Percentiles rank a stretch among this genome's conserved stretches.
phyloP scores from a whole-genome alignment of 2,888 invertebrate species.

The Argynnis bischoffii region DNA sequence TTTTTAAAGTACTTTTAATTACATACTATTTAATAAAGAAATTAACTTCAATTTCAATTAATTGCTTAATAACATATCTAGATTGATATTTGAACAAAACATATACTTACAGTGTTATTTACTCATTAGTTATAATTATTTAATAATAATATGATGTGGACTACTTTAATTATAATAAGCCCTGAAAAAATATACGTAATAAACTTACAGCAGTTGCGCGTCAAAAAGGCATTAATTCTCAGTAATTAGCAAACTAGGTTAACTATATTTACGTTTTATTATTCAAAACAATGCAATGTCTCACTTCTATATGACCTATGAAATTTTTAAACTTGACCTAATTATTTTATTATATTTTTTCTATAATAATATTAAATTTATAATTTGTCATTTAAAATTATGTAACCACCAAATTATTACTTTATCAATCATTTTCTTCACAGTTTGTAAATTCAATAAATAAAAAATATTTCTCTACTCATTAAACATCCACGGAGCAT shows the following conservation, averaged over 20 bases:
- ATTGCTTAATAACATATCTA: conserved; percentile 4
- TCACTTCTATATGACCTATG: neutral
- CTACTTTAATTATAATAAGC: neutral
- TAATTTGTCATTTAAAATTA: no score
- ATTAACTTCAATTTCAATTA: conserved; percentile 5
- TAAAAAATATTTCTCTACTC: no score
- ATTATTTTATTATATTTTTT: no score
- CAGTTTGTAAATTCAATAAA: no score
- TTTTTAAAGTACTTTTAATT: neutral
- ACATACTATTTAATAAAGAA: conserved; percentile 9
- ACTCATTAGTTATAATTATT: neutral
- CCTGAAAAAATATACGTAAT: neutral
- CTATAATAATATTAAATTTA: no score
- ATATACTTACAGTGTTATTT: neutral
- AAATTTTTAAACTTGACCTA: no score
- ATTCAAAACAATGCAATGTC: conserved; percentile 9
- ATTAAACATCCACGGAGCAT: neutral
- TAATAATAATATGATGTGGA: neutral
- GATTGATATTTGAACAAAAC: neutral
- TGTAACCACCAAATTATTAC: no score
- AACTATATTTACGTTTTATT: conserved; percentile 15
- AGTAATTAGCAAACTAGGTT: neutral
- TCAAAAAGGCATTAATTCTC: conserved; percentile 11
- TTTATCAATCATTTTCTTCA: no score
- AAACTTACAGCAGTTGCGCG: conserved; percentile 7